Conservation (phyloP, 2,888 invertebrate genomes). For the Harpalus rubripes region DNA sequence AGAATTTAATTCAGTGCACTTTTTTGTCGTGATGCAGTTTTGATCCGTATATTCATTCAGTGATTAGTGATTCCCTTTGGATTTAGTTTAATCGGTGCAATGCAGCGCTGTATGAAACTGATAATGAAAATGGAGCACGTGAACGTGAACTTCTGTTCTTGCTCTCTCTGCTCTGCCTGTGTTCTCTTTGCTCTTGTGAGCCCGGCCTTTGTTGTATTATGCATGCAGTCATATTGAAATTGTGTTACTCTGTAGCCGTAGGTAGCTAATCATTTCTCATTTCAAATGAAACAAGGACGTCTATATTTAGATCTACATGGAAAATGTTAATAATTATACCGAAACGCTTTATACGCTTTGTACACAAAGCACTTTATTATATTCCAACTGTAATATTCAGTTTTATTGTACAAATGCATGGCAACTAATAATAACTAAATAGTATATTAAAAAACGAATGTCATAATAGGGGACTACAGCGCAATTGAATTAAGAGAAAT, state of each 20-base stretch:
- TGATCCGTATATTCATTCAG: conserved; percentile 27
- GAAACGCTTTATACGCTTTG: not conserved
- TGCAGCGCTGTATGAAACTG: conserved; percentile 40
- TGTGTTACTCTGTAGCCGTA: conserved; percentile 23
- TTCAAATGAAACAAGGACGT: conserved; percentile 11
- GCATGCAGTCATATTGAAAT: conserved; percentile 42
- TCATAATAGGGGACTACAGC: no score
- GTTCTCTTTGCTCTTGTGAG: not conserved
- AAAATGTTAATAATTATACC: not conserved
- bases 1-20: conserved; percentile 23
- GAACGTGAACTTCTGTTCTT: conserved; percentile 27
- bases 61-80: conserved; percentile 33
- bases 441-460: no score
- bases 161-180: conserved; percentile 6
- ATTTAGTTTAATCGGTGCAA: conserved; percentile 52
- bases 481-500: no score
- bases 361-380: no score
- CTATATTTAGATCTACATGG: conserved; percentile 2
- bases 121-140: conserved; percentile 51
- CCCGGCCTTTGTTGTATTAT: conserved; percentile 5
- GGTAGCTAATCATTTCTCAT: conserved; percentile 18
- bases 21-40: not conserved
- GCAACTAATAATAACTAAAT: no score
- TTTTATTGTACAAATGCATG: no score
- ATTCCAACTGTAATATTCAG: no score